Base-by-base conservation (phyloP, 2,113 vertebrate genomes). In the Psittacula cyanocephala region DNA sequence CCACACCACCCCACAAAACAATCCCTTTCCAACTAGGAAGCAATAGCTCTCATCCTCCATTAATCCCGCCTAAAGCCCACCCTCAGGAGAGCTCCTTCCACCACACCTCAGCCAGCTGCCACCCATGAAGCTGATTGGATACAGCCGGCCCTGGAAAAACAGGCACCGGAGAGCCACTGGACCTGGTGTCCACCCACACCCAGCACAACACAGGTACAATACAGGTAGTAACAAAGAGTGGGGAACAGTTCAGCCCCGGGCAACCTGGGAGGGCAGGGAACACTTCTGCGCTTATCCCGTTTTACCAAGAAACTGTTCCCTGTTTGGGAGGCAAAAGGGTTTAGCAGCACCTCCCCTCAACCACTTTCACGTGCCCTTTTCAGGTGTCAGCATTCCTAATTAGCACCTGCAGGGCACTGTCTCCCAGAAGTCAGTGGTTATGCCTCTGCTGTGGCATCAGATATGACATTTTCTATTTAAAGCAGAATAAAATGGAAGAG, bases 21-120 rank as follows among this genome's bases (percentile, higher is more conserved):
- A 7, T 19, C 4, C 4, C 9, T 8, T 23, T n/a, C 23, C 7
- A 3, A 39, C 2, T 1, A 37, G 2, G 0, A 1, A 1, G 0
- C 4, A 4, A 4, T 6, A 3, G 14, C 8, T 35, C 41, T 39
- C 3, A 6, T 16, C 53, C 46, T 22, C 9, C 24, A 23, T 6
- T 46, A n/a, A 23, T 18, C 7, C 17, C 17, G 6, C 17, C 71
- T 16, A 17, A 35, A 59, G 9, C 17, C 17, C 14, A 3, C 18
- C 17, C 44, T 28, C 7, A 2, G 49, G 23, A 17, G 20, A 11
- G 11, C 29, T 20, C 77, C 20, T 23, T n/a, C 15, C 31, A 24
- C 2, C 6, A 17, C 2, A 0, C 35, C 65, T 11, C 60, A 31
- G 50, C 18, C 91, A 83, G 77, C 59, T 39, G 60, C 37, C 5